These are phyloP conservation scores for Struthio camelus DNA, from an alignment of 2,113 vertebrate genomes.

Conservation along the genomic window DNA sequence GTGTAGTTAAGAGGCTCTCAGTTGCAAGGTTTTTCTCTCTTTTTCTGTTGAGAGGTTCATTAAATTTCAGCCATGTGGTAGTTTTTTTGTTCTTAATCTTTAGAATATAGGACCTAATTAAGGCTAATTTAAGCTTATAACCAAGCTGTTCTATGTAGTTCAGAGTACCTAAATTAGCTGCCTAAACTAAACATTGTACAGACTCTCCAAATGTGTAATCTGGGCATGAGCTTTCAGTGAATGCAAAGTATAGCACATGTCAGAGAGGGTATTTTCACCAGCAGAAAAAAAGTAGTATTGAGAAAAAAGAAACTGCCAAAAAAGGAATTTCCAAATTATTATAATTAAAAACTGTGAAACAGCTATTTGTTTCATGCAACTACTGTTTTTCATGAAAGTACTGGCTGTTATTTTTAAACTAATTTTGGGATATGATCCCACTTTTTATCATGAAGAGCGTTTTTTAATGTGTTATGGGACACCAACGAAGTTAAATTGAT, in stretches of 20 bases:
- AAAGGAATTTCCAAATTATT: not conserved
- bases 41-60: not conserved
- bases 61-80: not conserved
- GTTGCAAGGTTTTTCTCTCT: not conserved
- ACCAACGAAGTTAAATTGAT: not conserved
- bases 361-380: not conserved
- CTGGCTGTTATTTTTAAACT: not conserved
- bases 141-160: not conserved
- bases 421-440: not conserved
- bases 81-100: not conserved
- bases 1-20: too few relatives aligned
- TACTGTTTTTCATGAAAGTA: not conserved
- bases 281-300: not conserved
- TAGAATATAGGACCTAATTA: not conserved
- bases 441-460: not conserved
- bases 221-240: not conserved
- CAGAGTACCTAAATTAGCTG: not conserved
- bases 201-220: not conserved
- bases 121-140: not conserved
- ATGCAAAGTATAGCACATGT: not conserved
- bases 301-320: not conserved
- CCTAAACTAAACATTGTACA: not conserved
- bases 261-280: not conserved
- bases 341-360: not conserved
- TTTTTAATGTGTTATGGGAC: not conserved